Evolutionary conservation across 2,113 vertebrate genomes (phyloP).

Genomic region (Centropus bengalensis): DNA sequence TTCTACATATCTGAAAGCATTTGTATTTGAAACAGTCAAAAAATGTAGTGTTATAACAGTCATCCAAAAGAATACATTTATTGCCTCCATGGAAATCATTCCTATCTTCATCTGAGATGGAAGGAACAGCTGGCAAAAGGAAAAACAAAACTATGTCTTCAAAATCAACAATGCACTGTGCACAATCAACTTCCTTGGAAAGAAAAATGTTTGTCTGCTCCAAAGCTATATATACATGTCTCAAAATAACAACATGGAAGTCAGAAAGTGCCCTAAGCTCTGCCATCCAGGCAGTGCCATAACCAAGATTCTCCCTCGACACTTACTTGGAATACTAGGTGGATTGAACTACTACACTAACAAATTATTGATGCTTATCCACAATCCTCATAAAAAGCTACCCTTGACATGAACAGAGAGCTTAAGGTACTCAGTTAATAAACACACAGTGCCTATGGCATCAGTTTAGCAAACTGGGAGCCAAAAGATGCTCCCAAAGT

Average conservation of each 20-base stretch:
- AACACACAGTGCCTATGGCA: background rate
- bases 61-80: background rate
- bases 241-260: background rate
- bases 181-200: background rate
- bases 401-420: background rate
- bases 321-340: background rate
- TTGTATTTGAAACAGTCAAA: background rate
- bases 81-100: background rate
- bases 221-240: background rate
- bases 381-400: background rate
- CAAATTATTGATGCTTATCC: background rate
- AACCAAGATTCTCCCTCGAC: background rate
- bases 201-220: constrained; percentile 2
- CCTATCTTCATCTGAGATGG: background rate
- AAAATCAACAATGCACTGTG: background rate
- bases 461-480: background rate
- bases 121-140: background rate
- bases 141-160: background rate
- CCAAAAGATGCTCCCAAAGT: background rate
- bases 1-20: background rate
- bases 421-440: background rate
- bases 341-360: background rate
- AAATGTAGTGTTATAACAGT: background rate
- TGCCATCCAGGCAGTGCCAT: background rate
- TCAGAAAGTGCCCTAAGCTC: background rate